Base-by-base conservation (phyloP, 2,888 invertebrate genomes). In the Nematopogon swammerdamellus region DNA sequence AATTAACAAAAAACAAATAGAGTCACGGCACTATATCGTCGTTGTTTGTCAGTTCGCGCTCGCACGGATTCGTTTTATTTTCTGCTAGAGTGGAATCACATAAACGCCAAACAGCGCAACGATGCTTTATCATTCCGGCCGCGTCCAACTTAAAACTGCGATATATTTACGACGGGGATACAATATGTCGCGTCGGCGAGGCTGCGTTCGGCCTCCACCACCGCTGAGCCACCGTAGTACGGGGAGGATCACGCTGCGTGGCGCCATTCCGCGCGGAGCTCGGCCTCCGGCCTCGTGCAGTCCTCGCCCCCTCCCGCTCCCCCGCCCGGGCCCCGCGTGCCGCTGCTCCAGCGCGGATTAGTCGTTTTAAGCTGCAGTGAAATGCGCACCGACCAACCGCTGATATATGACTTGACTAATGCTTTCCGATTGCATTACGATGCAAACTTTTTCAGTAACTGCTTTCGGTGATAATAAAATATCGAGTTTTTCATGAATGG, bases 391-490 rank as follows among this genome's bases (percentile, higher is more conserved):
- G 62, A 52, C 54, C 47, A 18, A 50, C 47, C 61, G 59, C 67
- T 77, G 76, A 77, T 74, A 75, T 71, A 77, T 68, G 70, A 65
- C 65, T 62, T 66, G 72, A 72, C 72, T 76, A 76, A 77, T 75
- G 68, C 76, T 66, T 58, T 65, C 61, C 65, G 72, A 77, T 73
- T 70, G 74, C 73, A 72, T 73, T 74, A 73, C 74, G 71, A 73
- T 70, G 72, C 70, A 71, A 76, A 74, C 69, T 77, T 77, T 77
- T 76, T 73, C 72, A 74, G 71, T 67, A 74, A 69, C 71, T 64
- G 67, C 63, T 61, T 45, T 50, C 46, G 45, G 43, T 46, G 47
- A 30, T 49, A 47, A 19, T 20, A 20, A 48, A 50, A 47, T 50
- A 50, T 50, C 19, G 17, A 36, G 36, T 36, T 36, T 36, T 36